Evolutionary conservation across 2,888 invertebrate genomes (phyloP).

Genomic region (Saturnia japonica): DNA sequence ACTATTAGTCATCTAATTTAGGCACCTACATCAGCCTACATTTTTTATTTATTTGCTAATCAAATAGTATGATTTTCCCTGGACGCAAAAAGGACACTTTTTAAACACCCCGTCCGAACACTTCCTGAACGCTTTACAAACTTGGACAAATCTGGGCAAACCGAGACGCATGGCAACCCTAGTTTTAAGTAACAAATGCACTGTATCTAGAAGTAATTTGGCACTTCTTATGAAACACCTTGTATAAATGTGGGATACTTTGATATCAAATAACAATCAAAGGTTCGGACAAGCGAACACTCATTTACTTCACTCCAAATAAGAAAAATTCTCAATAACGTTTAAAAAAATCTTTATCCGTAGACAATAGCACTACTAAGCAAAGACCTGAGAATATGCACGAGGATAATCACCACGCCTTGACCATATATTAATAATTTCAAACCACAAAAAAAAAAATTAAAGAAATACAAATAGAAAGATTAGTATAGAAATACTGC

Average conservation of each 20-base stretch:
- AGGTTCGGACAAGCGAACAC: no score
- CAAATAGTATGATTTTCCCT: no score
- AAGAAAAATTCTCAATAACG: neutral
- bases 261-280: neutral
- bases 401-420: neutral
- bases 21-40: no score
- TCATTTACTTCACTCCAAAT: neutral
- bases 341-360: neutral
- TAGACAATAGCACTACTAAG: neutral
- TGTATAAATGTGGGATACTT: neutral
- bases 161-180: no score
- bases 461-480: no score
- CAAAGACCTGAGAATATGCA: neutral
- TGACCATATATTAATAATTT: neutral
- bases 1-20: no score
- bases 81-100: no score
- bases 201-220: neutral
- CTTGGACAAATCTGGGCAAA: no score
- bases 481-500: no score
- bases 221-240: neutral
- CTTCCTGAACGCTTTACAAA: no score
- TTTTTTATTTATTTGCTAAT: no score
- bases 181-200: neutral
- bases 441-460: neutral
- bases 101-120: no score